Evolutionary conservation across 2,797 vertebrate species (phyloP), one percentile per base, ranked within the genome.

Genomic region (Silurus lanzhouensis): DNA sequence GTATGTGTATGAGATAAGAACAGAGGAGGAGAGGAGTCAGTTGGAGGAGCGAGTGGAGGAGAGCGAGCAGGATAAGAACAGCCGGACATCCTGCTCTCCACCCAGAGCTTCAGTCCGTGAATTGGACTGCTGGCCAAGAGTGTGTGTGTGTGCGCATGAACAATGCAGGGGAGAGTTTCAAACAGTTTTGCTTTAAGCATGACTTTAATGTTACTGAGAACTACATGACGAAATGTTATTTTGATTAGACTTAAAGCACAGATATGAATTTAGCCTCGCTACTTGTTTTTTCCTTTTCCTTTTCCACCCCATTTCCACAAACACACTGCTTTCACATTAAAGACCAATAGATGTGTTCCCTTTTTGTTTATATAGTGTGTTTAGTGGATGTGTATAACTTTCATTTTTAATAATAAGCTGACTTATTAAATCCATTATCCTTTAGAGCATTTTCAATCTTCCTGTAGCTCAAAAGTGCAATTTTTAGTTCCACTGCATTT

Each of bases 1-100:
- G 83, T 46, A 27, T 9, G 17, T 84, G 72, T 66, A 12, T 63
- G 71, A 82, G 78, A 87, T 87, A 87, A 84, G 78, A 77, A 58
- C 12, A 2, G 55, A 63, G 72, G 78, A 84, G 75, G 46, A 81
- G 68, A 81, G 68, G 3, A 48, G 76, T 44, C 82, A 75, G 64
- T 71, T 70, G 58, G 44, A 82, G 78, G 27, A 74, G 58, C 15
- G 6, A 71, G 44, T 10, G 81, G 67, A 70, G 78, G 22, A 74
- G 74, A 78, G 74, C 27, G 22, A 70, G 55, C 64, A 58, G 38
- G 38, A 17, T 74, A 84, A 76, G 71, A 78, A 66, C 67, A 71
- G 67, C 71, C 61, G 77, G 71, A 87, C 44, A 55, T 78, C 79
- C 79, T 76, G 71, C 6, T 66, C 83, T 63, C 68, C 57, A 63